Evolutionary conservation across 1,140 invertebrate species (phyloP).

Genomic region (Apis cerana): DNA sequence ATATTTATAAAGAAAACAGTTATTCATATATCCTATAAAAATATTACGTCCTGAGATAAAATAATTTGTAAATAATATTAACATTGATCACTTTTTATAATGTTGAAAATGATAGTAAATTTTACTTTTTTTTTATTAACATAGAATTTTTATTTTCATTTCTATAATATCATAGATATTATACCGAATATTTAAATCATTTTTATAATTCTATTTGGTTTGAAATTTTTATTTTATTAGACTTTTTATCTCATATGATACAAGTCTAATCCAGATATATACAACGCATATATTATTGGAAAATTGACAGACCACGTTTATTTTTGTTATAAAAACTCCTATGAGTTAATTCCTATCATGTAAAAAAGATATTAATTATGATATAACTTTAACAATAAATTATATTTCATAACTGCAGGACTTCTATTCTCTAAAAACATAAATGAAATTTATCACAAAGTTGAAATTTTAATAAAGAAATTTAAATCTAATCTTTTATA

Average conservation of each 20-base stretch:
- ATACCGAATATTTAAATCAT: slow-evolving; percentile 5
- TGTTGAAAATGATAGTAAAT: slow-evolving; percentile 25
- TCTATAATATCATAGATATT: not conserved
- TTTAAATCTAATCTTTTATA: slow-evolving; percentile 74
- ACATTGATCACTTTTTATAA: not conserved
- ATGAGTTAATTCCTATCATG: slow-evolving; percentile 62
- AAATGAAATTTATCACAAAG: slow-evolving; percentile 64
- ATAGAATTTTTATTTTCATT: slow-evolving; percentile 20
- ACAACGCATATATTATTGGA: slow-evolving; percentile 54
- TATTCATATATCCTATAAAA: not conserved
- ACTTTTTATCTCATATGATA: slow-evolving; percentile 48
- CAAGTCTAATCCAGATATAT: slow-evolving; percentile 55
- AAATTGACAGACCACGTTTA: slow-evolving; percentile 60
- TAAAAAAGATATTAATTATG: slow-evolving; percentile 67
- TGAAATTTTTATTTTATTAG: slow-evolving; percentile 46
- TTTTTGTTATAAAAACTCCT: slow-evolving; percentile 66
- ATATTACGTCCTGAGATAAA: slow-evolving; percentile 13
- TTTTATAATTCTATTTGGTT: slow-evolving; percentile 38
- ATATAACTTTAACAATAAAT: slow-evolving; percentile 58
- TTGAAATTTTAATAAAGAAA: slow-evolving; percentile 68
- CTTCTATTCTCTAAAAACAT: slow-evolving; percentile 58
- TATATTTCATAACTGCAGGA: slow-evolving; percentile 55
- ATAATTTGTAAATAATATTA: slow-evolving; percentile 12
- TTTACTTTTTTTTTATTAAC: slow-evolving; percentile 1
- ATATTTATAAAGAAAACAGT: slow-evolving; percentile 2